Evolutionary conservation across 92 coral and sea anemone genomes (phyloP).

Genomic region (Bergia puertoricense): DNA sequence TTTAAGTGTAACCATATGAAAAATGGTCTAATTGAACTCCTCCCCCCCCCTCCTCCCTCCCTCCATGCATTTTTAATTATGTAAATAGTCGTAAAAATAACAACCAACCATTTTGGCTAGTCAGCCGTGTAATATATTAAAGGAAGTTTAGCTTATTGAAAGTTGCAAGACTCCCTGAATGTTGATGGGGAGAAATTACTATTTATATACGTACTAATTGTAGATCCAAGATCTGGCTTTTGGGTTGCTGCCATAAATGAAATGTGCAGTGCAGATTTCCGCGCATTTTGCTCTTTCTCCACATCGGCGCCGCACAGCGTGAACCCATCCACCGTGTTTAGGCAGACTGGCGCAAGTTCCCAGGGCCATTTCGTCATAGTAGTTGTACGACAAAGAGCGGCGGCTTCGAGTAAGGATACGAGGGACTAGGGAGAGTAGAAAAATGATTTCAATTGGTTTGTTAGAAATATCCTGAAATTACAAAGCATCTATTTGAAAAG

Average conservation of each 20-base stretch:
- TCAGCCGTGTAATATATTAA: too few relatives aligned
- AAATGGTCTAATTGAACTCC: too few relatives aligned
- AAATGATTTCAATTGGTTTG: too few relatives aligned
- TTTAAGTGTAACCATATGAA: too few relatives aligned
- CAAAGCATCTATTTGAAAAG: too few relatives aligned
- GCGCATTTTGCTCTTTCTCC: background rate
- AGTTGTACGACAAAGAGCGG: constrained; percentile 3
- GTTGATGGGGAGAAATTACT: background rate
- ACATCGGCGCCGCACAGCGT: constrained; percentile 24
- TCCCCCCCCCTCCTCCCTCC: too few relatives aligned
- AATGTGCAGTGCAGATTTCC: background rate
- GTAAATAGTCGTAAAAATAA: too few relatives aligned
- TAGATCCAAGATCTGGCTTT: background rate
- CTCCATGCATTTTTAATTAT: too few relatives aligned
- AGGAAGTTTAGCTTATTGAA: too few relatives aligned
- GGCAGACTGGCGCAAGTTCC: constrained; percentile 3
- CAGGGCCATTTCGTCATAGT: constrained; percentile 5
- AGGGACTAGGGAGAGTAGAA: background rate
- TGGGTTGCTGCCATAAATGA: background rate
- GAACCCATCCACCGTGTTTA: background rate
- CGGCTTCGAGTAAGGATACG: background rate
- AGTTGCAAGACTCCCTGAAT: too few relatives aligned
- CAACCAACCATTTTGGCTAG: too few relatives aligned
- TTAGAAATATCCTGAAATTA: too few relatives aligned
- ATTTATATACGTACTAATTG: background rate